Base-by-base conservation (phyloP, 2,888 invertebrate species). In the Nomada fucata region DNA sequence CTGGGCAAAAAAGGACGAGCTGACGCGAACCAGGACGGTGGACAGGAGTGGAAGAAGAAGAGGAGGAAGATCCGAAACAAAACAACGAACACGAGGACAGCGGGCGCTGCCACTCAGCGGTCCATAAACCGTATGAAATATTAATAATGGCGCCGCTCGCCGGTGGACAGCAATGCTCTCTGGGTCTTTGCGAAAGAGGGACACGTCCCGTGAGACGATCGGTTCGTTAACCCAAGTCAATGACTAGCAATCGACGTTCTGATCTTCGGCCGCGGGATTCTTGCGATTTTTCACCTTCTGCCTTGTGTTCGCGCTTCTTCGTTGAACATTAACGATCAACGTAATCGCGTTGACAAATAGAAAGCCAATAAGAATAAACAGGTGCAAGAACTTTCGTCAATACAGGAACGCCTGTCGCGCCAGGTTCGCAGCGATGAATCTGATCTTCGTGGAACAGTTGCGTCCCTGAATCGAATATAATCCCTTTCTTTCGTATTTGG, bases 121-220 rank as follows among this genome's bases (percentile, higher is more conserved):
- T 86, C 86, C 87, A 88, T 89, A 89, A 89, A 90, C 87, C 86
- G 85, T 90, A 88, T 88, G 87, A 90, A 90, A 90, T 89, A 90
- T 90, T 89, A 89, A 89, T 89, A 90, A 89, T 86, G 85, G 84
- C 84, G 76, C 86, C 85, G 86, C 72, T 87, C 85, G 76, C 76
- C 63, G 68, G 78, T 78, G 81, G 78, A 83, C 86, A 64, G 64
- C 76, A 50, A 72, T 74, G 64, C 53, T 68, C 82, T 80, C 76
- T 53, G 76, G 65, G 64, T 83, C 82, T 70, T 84, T 80, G 83
- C 81, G 83, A 88, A 83, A 87, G 88, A 84, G 83, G 82, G 81
- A 84, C 85, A 79, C 73, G 79, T 87, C 87, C 80, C 81, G 57
- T 23, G 79, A 78, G 85, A 85, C 70, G 77, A 86, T 85, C 80